Percentiles rank a stretch among this genome's conserved stretches.
These are phyloP conservation scores for Falco rusticolus DNA, from an alignment of 2,797 vertebrate genomes.

Conservation along the genomic window DNA sequence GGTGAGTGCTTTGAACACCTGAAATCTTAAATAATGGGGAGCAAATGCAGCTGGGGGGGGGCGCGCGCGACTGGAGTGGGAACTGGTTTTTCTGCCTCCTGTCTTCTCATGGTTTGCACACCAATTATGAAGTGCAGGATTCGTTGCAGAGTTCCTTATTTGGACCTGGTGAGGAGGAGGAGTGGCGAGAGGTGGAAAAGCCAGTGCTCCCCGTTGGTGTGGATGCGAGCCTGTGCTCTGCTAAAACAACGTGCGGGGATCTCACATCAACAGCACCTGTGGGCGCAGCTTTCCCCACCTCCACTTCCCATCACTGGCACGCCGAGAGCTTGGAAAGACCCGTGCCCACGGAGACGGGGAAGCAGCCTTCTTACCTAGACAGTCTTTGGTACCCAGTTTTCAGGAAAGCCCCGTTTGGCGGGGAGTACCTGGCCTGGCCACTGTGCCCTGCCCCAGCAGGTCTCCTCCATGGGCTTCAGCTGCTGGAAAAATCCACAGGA, in stretches of 20 bases:
- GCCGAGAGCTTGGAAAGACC: not conserved
- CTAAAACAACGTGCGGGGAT: not conserved
- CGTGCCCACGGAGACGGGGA: fast-evolving
- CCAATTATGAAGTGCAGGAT: not conserved
- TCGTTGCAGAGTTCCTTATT: not conserved
- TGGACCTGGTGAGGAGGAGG: not conserved
- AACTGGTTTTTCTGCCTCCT: constrained; percentile 64
- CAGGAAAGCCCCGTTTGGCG: not conserved
- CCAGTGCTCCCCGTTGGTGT: not conserved
- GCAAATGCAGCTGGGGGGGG: not conserved
- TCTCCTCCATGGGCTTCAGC: not conserved
- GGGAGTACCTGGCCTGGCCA: not conserved
- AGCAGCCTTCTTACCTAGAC: not conserved
- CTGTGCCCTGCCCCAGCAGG: too few species aligned
- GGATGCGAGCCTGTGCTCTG: not conserved
- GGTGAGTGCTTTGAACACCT: constrained; percentile 27
- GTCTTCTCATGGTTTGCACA: not conserved
- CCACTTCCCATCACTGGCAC: fast-evolving
- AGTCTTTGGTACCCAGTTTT: not conserved
- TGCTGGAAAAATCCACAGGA: constrained; percentile 38
- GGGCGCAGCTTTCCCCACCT: not conserved
- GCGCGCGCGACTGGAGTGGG: not conserved
- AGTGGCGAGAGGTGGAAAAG: not conserved
- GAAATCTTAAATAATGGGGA: constrained; percentile 14
- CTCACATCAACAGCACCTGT: not conserved